Conservation (phyloP, 2,797 vertebrate genomes). For the Pelochelys cantorii region DNA sequence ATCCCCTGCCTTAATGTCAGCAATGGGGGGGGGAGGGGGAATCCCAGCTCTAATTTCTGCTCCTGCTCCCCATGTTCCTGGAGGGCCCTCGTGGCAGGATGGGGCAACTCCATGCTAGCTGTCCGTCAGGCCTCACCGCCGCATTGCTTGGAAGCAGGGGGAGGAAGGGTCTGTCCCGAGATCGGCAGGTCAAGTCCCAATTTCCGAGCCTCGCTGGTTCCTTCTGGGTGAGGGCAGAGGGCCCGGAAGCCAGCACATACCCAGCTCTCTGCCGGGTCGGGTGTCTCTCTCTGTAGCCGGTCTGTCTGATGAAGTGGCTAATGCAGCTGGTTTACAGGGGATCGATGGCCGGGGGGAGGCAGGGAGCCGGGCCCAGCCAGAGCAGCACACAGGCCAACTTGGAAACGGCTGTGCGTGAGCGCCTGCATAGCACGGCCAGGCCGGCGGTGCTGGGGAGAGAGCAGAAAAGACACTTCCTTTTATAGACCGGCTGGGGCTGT, state of each 20-base stretch:
- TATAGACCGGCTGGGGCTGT: conserved; percentile 68
- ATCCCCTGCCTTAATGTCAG: background rate
- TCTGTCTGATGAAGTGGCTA: conserved; percentile 12
- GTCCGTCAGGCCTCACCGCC: background rate
- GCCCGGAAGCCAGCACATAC: background rate
- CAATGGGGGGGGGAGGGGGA: too few relatives aligned
- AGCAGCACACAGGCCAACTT: conserved; percentile 4
- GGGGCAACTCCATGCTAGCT: background rate
- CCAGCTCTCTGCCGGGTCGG: background rate
- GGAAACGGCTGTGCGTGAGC: conserved; percentile 39
- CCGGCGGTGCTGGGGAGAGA: conserved; percentile 8
- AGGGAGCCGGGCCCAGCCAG: background rate
- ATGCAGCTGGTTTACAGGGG: conserved; percentile 51
- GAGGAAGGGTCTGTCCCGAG: background rate
- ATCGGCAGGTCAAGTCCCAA: too few relatives aligned
- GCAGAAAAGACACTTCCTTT: conserved; percentile 67
- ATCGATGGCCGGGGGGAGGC: background rate
- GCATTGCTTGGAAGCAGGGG: background rate
- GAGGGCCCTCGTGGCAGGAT: background rate
- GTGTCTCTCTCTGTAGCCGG: background rate
- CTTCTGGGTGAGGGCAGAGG: background rate
- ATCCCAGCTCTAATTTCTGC: background rate
- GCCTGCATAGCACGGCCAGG: conserved; percentile 25
- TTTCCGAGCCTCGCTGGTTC: background rate
- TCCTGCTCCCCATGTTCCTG: background rate